Percentiles rank a stretch among this genome's conserved stretches.
phyloP scores from a whole-genome alignment of 2,797 vertebrate genomes.

The Xerus rutilus region DNA sequence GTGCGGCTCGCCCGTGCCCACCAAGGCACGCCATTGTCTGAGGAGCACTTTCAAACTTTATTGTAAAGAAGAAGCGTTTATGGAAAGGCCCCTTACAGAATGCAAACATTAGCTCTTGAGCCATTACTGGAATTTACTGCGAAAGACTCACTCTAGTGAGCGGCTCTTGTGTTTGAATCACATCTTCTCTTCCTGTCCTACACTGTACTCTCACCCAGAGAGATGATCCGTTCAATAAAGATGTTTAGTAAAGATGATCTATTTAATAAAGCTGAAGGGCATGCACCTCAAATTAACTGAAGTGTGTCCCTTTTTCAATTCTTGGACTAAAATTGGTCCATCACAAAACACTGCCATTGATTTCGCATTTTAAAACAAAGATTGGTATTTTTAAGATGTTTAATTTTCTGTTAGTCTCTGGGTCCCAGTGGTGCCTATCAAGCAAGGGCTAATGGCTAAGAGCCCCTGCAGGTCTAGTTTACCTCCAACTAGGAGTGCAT shows the following conservation, averaged over 20 bases:
- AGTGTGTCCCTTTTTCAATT: neutral
- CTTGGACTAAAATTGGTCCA: neutral
- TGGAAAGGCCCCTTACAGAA: neutral
- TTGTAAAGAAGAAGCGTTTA: neutral
- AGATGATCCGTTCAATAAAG: too few species aligned
- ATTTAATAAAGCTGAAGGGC: too few species aligned
- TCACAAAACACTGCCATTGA: neutral
- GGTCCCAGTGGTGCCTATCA: too few species aligned
- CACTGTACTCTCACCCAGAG: neutral
- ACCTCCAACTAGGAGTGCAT: fast-evolving
- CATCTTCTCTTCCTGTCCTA: neutral
- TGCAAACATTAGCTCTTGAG: neutral
- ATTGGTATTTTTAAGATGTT: neutral
- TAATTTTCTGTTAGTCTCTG: too few species aligned
- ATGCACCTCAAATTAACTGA: neutral
- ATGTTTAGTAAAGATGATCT: too few species aligned
- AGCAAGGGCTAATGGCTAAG: too few species aligned
- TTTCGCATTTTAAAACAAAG: neutral
- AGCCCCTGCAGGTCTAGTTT: neutral
- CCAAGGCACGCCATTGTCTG: too few species aligned
- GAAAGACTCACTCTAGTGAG: neutral
- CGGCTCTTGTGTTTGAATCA: neutral
- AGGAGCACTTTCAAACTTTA: neutral
- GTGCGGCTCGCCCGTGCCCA: neutral
- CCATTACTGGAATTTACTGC: neutral